A percentile compares a stretch with the other conserved stretches of the same genome.
Evolutionary conservation across 2,113 vertebrate genomes (phyloP).

Genomic region (Grammomys surdaster): DNA sequence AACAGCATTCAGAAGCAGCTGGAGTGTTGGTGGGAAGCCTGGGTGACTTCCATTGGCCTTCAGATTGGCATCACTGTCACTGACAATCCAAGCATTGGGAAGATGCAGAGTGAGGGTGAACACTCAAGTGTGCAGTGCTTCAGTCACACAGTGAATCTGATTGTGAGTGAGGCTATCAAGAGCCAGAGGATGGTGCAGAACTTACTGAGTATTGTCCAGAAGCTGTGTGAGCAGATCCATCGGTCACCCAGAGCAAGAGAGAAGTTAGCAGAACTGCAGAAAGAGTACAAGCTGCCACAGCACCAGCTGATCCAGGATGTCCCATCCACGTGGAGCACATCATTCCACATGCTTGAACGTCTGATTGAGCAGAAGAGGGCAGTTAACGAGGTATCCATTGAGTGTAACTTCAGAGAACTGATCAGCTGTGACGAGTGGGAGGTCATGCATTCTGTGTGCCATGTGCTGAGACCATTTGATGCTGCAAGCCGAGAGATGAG

Average conservation of each 20-base stretch:
- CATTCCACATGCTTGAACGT: constrained; percentile 96
- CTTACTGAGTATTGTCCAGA: constrained; percentile 95
- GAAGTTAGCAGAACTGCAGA: constrained; percentile 93
- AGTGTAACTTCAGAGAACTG: constrained; percentile 96
- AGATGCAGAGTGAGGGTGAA: constrained; percentile 92
- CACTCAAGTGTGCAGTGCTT: constrained; percentile 95
- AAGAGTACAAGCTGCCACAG: constrained; percentile 91
- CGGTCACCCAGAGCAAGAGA: constrained; percentile 94
- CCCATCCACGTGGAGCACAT: constrained; percentile 96
- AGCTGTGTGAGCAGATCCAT: constrained; percentile 96
- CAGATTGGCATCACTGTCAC: constrained; percentile 96
- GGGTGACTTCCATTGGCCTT: constrained; percentile 95
- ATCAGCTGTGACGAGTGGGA: constrained; percentile 99
- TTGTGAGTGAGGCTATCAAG: constrained; percentile 97
- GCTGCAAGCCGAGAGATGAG: constrained; percentile 96
- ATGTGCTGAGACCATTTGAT: constrained; percentile 95
- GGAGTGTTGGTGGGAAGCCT: constrained; percentile 96
- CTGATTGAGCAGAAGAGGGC: constrained; percentile 97
- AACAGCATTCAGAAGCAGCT: constrained; percentile 94
- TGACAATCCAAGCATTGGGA: constrained; percentile 91
- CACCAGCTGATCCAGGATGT: constrained; percentile 96
- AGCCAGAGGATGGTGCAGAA: constrained; percentile 98
- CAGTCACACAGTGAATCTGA: constrained; percentile 94
- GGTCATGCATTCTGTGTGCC: constrained; percentile 97
- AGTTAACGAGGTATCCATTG: constrained; percentile 94